Base-by-base conservation (phyloP, 2,888 invertebrate genomes). In the Euplexia lucipara region DNA sequence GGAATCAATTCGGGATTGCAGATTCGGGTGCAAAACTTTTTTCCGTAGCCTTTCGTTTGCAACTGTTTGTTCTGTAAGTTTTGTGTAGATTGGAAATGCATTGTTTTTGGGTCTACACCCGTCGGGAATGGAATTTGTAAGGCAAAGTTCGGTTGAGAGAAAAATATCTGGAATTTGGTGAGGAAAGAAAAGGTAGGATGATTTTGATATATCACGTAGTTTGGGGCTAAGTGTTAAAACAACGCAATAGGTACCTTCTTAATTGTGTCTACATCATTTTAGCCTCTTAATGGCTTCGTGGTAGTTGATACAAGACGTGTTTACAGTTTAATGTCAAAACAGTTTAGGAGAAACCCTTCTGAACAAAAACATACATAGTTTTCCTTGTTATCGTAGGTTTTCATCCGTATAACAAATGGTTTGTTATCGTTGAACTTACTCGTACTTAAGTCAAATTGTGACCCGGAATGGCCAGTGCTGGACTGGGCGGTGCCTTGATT, bases 1-100 rank as follows among this genome's bases (percentile, higher is more conserved):
- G 26, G 26, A 75, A 78, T 60, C 63, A 58, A 78, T 75, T 73
- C 10, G 16, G 32, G 58, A 37, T 41, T 52, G 62, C 41, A 45
- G 20, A n/a, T 12, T 41, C 45, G 16, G 42, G 41, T 35, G 22
- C 45, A 14, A 12, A 53, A 58, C 45, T 22, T 59, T 56, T 44
- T 56, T 44, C 22, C 22, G 22, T 32, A 18, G 45, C 34, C 18
- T 56, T 16, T 59, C 39, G 45, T 71, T 52, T 44, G 76, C 52
- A 48, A 53, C 9, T 60, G 59, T 74, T 74, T 56, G 71, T 74
- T 74, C 26, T 12, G 39, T 37, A 54, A 52, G 32, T 47, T 75
- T 56, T 58, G 26, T 57, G 35, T 71, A 20, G 16, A 54, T 47
- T 71, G 42, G 22, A 58, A 57, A 58, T 37, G 34, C 45, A 26